Conservation (phyloP, 1,140 invertebrate genomes). For the Drosophila orosa region DNA sequence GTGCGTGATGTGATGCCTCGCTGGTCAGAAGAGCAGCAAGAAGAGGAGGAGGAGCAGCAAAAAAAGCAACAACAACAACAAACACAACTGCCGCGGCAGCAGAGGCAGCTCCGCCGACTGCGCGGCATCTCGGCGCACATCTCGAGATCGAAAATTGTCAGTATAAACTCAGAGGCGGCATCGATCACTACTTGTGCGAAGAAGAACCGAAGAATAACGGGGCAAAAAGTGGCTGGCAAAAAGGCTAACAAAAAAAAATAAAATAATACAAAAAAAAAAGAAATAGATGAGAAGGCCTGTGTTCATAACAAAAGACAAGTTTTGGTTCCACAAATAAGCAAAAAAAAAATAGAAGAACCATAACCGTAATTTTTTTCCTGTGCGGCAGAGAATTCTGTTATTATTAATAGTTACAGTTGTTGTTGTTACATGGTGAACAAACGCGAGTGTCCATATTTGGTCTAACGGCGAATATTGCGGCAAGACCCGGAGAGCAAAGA, state of each 20-base stretch:
- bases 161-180: conserved; percentile 84
- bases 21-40: conserved; percentile 56
- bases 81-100: conserved; percentile 15
- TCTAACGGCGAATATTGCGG: conserved; percentile 50
- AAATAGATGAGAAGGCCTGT: conserved; percentile 15
- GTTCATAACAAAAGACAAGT: conserved; percentile 59
- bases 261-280: neutral
- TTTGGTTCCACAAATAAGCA: conserved; percentile 28
- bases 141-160: conserved; percentile 58
- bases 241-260: conserved; percentile 9
- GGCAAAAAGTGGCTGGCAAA: conserved; percentile 31
- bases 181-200: conserved; percentile 79
- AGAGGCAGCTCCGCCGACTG: conserved; percentile 13
- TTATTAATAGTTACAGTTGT: conserved; percentile 39
- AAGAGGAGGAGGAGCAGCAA: conserved; percentile 30
- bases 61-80: conserved; percentile 6
- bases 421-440: conserved; percentile 63
- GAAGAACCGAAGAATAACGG: conserved; percentile 27
- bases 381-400: conserved; percentile 59
- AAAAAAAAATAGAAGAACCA: conserved; percentile 23
- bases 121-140: conserved; percentile 37
- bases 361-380: conserved; percentile 42
- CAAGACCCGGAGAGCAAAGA: conserved; percentile 22
- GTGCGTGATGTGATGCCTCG: conserved; percentile 70
- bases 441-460: conserved; percentile 75